These are phyloP conservation scores for Tragelaphus oryx DNA, from an alignment of 2,797 vertebrate species.

Conservation along the genomic window DNA sequence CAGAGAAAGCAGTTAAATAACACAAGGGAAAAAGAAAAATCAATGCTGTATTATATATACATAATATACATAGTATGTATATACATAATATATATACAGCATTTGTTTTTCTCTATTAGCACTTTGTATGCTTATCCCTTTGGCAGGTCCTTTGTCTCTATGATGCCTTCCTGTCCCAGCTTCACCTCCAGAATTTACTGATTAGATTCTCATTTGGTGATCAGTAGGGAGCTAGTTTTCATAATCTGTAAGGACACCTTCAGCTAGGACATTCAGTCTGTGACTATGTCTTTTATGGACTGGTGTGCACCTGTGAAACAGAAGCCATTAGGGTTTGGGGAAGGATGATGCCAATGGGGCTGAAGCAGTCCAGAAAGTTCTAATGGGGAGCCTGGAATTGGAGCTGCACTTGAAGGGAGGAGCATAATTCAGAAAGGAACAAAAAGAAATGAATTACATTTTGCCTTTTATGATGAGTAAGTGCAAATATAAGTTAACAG, in stretches of 20 bases:
- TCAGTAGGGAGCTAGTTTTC: neutral
- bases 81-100: neutral
- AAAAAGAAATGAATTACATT: neutral
- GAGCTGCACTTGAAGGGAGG: neutral
- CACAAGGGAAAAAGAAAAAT: neutral
- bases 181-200: neutral
- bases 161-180: neutral
- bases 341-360: neutral
- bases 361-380: neutral
- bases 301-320: neutral
- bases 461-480: conserved; percentile 17
- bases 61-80: too few relatives aligned
- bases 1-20: neutral
- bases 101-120: neutral
- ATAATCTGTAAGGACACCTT: neutral
- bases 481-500: neutral
- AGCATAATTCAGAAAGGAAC: neutral
- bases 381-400: neutral
- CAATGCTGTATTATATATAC: neutral
- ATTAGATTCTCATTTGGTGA: neutral
- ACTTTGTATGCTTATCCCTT: neutral
- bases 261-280: neutral
- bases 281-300: neutral
- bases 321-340: neutral
- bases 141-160: neutral